Base-by-base conservation (phyloP, 53 echinoderm and acorn worm genomes). In the Arbacia lixula region DNA sequence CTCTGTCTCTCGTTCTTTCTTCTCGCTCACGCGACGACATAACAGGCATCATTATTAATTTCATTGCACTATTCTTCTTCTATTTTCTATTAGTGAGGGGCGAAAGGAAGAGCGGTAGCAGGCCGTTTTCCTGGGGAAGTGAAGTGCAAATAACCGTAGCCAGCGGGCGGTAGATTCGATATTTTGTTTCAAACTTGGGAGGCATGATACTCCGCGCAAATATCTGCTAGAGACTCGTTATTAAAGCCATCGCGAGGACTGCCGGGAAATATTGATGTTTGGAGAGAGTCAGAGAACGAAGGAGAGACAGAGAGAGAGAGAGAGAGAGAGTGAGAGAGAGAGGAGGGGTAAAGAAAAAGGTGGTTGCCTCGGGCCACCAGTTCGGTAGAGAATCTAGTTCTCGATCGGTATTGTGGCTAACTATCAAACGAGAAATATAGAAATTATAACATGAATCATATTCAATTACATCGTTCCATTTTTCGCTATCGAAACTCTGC, bases 71-170 rank as follows among this genome's bases (percentile, higher is more conserved):
- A 53, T n/a, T 75, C 32, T 52, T 32, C 33, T 31, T 75, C 31
- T 71, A 27, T 71, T 71, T 17, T 71, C 36, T 66, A 36, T 36
- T 71, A 39, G 27, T 29, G 24, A 22, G 46, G 46, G 38, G 71
- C 31, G 71, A 42, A 43, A 52, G 24, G 24, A 24, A 35, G 34
- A 38, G 53, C 32, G 75, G 53, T 32, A 33, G 75, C 75, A 53
- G 22, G 75, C 53, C 30, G 75, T 75, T 60, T 75, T 78, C 60
- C 58, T 60, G 36, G 37, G 25, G 79, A 78, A 37, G 79, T 60
- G 79, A 78, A 78, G 79, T 78, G 79, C 79, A 78, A 78, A 78
- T 78, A 78, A 78, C 79, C 41, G 79, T 78, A 60, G 79, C 79
- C 79, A 19, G 79, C 38, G 79, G 79, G 37, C 38, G 79, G 28